These are phyloP conservation scores for Xerus inauris DNA, from an alignment of 2,113 vertebrate species.

Conservation along the genomic window DNA sequence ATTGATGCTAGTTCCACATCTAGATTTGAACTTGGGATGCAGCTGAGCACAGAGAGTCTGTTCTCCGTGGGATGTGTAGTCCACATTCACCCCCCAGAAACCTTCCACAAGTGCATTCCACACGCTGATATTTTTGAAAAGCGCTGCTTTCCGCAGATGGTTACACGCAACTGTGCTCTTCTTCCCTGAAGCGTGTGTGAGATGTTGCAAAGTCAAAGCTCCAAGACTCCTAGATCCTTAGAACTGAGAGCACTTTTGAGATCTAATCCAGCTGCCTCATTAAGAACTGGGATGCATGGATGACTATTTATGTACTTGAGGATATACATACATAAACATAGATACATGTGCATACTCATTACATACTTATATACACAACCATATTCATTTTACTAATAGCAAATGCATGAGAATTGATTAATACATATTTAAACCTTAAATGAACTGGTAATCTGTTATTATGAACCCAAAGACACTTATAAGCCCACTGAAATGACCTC, in stretches of 20 bases:
- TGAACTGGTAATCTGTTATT: background rate
- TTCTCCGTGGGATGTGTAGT: background rate
- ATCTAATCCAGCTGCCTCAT: background rate
- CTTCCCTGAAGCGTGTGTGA: background rate
- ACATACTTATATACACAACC: background rate
- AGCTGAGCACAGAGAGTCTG: background rate
- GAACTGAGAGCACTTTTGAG: background rate
- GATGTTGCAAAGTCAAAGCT: background rate
- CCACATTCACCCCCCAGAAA: background rate
- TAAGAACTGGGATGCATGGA: background rate
- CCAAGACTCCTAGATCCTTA: background rate
- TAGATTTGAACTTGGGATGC: background rate
- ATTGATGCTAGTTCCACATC: background rate
- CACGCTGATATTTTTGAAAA: background rate
- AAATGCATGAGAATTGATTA: background rate
- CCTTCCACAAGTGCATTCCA: background rate
- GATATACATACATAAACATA: background rate
- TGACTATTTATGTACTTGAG: background rate
- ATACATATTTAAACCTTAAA: slow-evolving; percentile 17
- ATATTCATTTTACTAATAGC: background rate
- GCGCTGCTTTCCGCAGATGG: background rate
- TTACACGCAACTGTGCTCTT: background rate
- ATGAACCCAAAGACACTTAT: slow-evolving; percentile 24
- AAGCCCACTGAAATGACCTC: slow-evolving; percentile 36
- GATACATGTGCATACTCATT: background rate